These are phyloP conservation scores for Anneissia japonica DNA, from an alignment of 35 echinoderm and acorn worm genomes.

Conservation along the genomic window DNA sequence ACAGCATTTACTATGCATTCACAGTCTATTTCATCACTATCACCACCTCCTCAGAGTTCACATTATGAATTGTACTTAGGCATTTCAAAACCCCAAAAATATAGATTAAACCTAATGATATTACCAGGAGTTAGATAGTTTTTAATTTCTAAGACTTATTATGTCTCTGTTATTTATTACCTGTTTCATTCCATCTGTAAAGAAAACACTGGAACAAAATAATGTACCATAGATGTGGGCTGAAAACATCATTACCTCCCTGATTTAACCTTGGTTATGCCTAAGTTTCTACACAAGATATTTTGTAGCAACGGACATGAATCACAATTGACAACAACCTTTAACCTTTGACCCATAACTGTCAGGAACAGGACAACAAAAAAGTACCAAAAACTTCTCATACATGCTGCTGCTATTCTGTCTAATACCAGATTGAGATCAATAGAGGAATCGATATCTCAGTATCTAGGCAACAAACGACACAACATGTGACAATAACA, in stretches of 20 bases:
- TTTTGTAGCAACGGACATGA: background rate
- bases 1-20: background rate
- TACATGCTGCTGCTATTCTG: background rate
- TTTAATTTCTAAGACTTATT: too few species aligned
- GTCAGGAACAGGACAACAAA: background rate
- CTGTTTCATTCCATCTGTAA: background rate
- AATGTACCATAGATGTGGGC: background rate
- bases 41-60: too few species aligned
- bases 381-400: background rate
- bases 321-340: background rate
- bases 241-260: background rate
- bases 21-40: background rate
- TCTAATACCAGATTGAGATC: background rate
- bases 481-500: background rate
- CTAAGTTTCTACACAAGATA: background rate
- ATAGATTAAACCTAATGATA: too few species aligned
- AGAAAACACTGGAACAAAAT: background rate
- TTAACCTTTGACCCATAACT: background rate
- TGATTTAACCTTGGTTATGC: background rate
- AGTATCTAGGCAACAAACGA: background rate
- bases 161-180: too few species aligned
- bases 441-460: background rate
- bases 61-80: too few species aligned
- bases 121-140: too few species aligned
- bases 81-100: too few species aligned